phyloP scores from a whole-genome alignment of 2,113 vertebrate species.

The Fulica atra region DNA sequence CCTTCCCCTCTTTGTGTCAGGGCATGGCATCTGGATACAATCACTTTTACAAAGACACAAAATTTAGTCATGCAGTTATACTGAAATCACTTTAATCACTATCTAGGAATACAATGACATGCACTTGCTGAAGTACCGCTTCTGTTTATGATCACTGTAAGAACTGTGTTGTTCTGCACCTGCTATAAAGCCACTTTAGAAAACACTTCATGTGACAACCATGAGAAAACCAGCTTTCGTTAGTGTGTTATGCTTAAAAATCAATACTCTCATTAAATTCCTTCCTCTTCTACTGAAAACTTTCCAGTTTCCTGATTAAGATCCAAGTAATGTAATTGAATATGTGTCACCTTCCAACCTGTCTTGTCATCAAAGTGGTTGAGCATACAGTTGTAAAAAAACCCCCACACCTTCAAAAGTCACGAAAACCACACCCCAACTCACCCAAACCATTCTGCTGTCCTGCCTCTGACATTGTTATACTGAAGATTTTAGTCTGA shows the following conservation, averaged over 20 bases:
- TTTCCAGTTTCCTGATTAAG: not conserved
- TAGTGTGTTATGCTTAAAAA: not conserved
- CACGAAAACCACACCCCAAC: not conserved
- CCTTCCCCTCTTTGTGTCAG: not conserved
- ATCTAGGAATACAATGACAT: not conserved
- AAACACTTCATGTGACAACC: not conserved
- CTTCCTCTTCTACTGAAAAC: not conserved
- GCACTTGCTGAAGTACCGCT: not conserved
- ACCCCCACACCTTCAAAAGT: not conserved
- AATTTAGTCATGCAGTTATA: not conserved
- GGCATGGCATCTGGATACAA: not conserved
- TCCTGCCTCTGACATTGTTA: not conserved
- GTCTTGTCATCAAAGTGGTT: not conserved
- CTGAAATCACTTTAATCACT: not conserved
- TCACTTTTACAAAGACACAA: not conserved
- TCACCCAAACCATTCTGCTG: not conserved
- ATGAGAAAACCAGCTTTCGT: not conserved
- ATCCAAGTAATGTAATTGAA: not conserved
- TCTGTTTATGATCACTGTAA: not conserved
- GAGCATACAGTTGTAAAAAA: not conserved
- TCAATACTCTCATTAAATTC: not conserved
- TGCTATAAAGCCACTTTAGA: not conserved
- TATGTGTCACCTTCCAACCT: not conserved
- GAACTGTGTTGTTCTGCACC: not conserved
- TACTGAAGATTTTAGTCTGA: not conserved